A percentile compares a stretch with the other conserved stretches of the same genome.
Conservation (phyloP, 2,113 vertebrate genomes). For the Rhynchomys soricoides region DNA sequence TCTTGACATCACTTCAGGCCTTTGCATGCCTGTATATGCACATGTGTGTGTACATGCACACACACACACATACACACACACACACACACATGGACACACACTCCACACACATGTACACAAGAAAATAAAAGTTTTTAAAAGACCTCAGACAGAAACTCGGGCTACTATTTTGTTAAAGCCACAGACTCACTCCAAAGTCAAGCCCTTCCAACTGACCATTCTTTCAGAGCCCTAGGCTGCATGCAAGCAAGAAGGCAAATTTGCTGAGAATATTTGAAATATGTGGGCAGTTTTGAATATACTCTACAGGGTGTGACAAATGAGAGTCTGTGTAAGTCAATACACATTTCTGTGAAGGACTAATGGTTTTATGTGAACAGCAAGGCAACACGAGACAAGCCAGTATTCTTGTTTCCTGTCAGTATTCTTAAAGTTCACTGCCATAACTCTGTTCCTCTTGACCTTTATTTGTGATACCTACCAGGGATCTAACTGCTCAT, state of each 20-base stretch:
- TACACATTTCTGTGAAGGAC: conserved; percentile 80
- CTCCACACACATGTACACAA: neutral
- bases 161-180: neutral
- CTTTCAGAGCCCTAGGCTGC: neutral
- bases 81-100: neutral
- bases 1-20: neutral
- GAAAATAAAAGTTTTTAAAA: neutral
- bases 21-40: neutral
- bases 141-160: no score
- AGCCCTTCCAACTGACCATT: conserved; percentile 30
- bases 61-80: neutral
- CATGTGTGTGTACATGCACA: rapidly evolving
- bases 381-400: conserved; percentile 74
- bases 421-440: conserved; percentile 87
- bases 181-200: neutral
- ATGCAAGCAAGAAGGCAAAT: conserved; percentile 63
- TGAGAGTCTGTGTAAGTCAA: conserved; percentile 86
- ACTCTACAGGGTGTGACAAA: conserved; percentile 83
- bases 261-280: conserved; percentile 75
- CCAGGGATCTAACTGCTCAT: conserved; percentile 78
- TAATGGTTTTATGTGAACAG: conserved; percentile 82
- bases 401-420: conserved; percentile 77
- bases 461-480: conserved; percentile 86
- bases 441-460: conserved; percentile 87
- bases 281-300: conserved; percentile 79